These are phyloP conservation scores for Cecidostiba fungosa DNA, from an alignment of 2,888 invertebrate species.

Conservation along the genomic window DNA sequence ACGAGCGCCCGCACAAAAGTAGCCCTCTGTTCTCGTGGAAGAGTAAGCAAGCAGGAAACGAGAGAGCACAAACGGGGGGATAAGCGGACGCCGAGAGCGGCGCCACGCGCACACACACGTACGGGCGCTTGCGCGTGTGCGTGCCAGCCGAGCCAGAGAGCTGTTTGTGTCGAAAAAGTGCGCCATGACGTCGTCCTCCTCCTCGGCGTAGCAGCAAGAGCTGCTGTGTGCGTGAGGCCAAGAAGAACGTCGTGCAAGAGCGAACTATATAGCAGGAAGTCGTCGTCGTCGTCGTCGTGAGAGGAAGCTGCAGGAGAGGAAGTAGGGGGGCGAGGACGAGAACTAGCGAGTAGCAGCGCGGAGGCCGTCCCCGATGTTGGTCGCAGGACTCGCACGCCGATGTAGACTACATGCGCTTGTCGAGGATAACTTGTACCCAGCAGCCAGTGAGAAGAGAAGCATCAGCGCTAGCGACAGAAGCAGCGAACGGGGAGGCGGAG, in stretches of 20 bases:
- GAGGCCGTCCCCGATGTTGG: slow-evolving; percentile 80
- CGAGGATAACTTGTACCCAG: slow-evolving; percentile 19
- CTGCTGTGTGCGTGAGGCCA: background rate
- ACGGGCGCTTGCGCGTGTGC: slow-evolving; percentile 19
- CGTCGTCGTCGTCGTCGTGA: background rate
- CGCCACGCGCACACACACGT: slow-evolving; percentile 49
- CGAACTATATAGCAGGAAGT: background rate
- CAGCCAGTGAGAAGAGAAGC: slow-evolving; percentile 69
- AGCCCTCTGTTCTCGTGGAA: background rate
- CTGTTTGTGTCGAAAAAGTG: slow-evolving; percentile 43
- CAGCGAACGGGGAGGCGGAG: slow-evolving; percentile 25
- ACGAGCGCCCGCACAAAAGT: background rate
- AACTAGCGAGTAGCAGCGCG: background rate
- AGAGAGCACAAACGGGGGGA: background rate
- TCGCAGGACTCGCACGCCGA: slow-evolving; percentile 80
- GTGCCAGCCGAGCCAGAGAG: background rate
- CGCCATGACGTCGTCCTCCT: slow-evolving; percentile 54
- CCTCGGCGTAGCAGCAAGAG: background rate
- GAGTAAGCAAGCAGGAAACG: background rate
- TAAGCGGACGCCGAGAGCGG: slow-evolving; percentile 22
- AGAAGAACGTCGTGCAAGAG: background rate
- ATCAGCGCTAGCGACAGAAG: slow-evolving; percentile 58
- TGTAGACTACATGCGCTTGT: slow-evolving; percentile 78
- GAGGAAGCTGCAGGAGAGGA: background rate
- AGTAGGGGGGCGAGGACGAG: slow-evolving; percentile 1